These are phyloP conservation scores for Galagoides demidoff DNA, from an alignment of 2,797 vertebrate species.

Conservation along the genomic window DNA sequence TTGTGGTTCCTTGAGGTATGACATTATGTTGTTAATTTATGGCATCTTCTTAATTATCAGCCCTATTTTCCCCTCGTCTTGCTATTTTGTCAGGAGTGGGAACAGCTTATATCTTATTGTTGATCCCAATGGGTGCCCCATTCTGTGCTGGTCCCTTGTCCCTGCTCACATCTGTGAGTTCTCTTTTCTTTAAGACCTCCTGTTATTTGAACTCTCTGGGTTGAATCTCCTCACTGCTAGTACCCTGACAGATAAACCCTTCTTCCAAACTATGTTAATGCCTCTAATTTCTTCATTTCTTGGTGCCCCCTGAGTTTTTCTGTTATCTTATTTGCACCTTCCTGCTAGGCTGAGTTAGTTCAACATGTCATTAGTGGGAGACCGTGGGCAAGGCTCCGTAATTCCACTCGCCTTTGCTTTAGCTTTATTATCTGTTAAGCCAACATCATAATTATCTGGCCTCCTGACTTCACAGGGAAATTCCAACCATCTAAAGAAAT, in stretches of 20 bases:
- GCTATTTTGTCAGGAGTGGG: neutral
- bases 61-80: no score
- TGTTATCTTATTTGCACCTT: neutral
- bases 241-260: neutral
- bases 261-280: neutral
- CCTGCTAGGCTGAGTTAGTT: neutral
- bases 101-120: neutral
- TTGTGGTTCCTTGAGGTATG: no score
- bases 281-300: neutral
- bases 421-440: neutral
- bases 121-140: no score
- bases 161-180: neutral
- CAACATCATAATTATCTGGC: neutral
- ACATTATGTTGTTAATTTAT: no score
- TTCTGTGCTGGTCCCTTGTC: neutral
- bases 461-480: neutral
- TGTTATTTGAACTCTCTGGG: neutral
- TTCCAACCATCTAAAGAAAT: neutral
- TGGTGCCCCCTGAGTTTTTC: neutral
- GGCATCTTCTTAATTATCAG: neutral
- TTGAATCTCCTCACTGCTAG: neutral
- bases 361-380: neutral
- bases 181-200: neutral
- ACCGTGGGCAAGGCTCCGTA: neutral
- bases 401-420: neutral